phyloP scores from a whole-genome alignment of 1,140 invertebrate species.

The Dreissena polymorpha region DNA sequence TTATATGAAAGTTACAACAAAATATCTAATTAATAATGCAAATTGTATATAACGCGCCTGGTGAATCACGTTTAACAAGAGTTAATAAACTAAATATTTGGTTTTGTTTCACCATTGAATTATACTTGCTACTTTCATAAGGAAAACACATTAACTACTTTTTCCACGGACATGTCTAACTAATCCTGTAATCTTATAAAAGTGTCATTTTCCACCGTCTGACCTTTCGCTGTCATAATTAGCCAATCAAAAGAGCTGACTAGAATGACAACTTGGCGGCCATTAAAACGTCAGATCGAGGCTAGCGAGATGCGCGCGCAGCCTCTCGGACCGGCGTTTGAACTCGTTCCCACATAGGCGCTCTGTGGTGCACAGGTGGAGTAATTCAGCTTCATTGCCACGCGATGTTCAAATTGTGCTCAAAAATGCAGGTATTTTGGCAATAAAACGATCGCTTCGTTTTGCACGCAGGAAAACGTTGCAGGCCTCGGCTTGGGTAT shows the following conservation, averaged over 20 bases:
- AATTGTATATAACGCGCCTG: too few species aligned
- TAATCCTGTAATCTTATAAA: constrained; percentile 33
- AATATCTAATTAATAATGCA: too few species aligned
- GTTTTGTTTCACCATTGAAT: too few species aligned
- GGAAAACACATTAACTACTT: too few species aligned
- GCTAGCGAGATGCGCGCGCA: constrained; percentile 4
- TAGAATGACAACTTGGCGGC: constrained; percentile 28
- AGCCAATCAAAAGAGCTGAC: constrained; percentile 33
- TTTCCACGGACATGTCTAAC: too few species aligned
- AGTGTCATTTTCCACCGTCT: constrained; percentile 38
- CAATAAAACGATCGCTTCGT: constrained; percentile 30
- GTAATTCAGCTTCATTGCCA: constrained; percentile 34
- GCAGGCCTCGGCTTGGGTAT: constrained; percentile 15
- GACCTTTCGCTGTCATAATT: constrained; percentile 32
- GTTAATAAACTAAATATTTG: too few species aligned
- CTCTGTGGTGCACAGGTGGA: constrained; percentile 24
- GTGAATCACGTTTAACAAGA: too few species aligned
- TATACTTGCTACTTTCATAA: too few species aligned
- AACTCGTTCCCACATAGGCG: constrained; percentile 31
- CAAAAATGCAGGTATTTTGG: constrained; percentile 47
- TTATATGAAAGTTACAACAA: too few species aligned
- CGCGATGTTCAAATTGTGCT: constrained; percentile 31
- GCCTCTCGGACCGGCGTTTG: constrained; percentile 4
- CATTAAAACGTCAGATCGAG: constrained; percentile 48
- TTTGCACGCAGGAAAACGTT: constrained; percentile 17